Base-by-base conservation (phyloP, 1,140 invertebrate species). In the Bombus turneri region DNA sequence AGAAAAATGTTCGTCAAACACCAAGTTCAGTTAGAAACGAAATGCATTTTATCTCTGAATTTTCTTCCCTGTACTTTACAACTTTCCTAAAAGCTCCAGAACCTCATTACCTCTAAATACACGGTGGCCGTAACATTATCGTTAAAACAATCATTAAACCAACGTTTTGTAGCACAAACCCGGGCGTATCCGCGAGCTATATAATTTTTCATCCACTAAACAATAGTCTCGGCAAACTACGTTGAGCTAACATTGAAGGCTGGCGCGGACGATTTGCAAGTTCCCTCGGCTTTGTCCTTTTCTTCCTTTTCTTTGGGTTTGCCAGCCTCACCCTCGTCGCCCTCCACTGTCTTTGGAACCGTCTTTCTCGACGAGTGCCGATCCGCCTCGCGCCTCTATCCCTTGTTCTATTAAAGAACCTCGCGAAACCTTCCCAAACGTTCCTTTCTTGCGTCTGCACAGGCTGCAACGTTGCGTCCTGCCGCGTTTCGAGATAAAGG, bases 261-360 rank as follows among this genome's bases (percentile, higher is more conserved):
- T 28, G 57, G 79, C 64, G 68, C 80, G 53, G 43, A 89, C 87
- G 86, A 92, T 91, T 90, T 87, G 86, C 86, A 87, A 89, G 84
- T 81, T 72, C 43, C 39, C 37, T 22, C 37, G 28, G 31, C 34
- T 53, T 57, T 47, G 34, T 53, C 39, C 39, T 64, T 41, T 69
- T 62, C 37, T n/a, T 34, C 13, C 53, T 76, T 39, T 22, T 43
- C 41, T n/a, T 43, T 34, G 9, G 28, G 53, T 34, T 39, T 41
- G 25, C 28, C 31, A 43, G 34, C n/a, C 18, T 22, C 53, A 39
- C 15, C 2, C 31, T 31, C 8, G 6, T 5, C 34, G 9, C 34
- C 34, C 41, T 6, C 6, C 41, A 15, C 43, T 73, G 72, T 71
- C 85, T 85, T 85, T 31, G n/a, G 31, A 62, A 34, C 22, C 76